Evolutionary conservation across 2,113 vertebrate species (phyloP).

Genomic region (Noctilio leporinus): DNA sequence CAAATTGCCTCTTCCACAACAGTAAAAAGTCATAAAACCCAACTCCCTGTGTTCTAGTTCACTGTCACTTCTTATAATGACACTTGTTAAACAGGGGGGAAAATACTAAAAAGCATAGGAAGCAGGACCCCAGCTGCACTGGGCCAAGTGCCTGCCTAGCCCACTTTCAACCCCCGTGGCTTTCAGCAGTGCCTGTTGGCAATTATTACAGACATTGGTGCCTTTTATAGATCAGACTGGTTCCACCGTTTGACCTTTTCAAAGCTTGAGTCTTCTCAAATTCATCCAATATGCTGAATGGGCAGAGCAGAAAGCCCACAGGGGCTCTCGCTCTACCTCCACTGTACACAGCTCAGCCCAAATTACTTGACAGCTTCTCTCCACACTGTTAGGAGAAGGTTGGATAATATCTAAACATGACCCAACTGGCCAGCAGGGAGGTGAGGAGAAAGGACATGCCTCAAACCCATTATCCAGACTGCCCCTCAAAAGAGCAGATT

Average conservation of each 20-base stretch:
- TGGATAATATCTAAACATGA: neutral
- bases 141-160: neutral
- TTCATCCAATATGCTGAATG: constrained; percentile 33
- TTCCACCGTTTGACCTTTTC: constrained; percentile 42
- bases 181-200: constrained; percentile 4
- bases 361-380: neutral
- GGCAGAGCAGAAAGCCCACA: neutral
- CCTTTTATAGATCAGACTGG: constrained; percentile 38
- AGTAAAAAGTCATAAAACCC: neutral
- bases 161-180: neutral
- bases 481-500: neutral
- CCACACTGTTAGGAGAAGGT: neutral
- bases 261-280: neutral
- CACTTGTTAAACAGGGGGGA: neutral
- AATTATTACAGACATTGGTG: neutral
- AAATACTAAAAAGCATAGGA: neutral
- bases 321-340: neutral
- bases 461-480: neutral
- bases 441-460: neutral
- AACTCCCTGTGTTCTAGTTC: neutral
- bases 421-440: neutral
- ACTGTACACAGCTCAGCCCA: neutral
- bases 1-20: neutral
- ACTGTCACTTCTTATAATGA: neutral
- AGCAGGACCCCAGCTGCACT: neutral